A percentile compares a stretch with the other conserved stretches of the same genome.
Evolutionary conservation across 1,140 invertebrate genomes (phyloP).

Genomic region (Phortica variegata): DNA sequence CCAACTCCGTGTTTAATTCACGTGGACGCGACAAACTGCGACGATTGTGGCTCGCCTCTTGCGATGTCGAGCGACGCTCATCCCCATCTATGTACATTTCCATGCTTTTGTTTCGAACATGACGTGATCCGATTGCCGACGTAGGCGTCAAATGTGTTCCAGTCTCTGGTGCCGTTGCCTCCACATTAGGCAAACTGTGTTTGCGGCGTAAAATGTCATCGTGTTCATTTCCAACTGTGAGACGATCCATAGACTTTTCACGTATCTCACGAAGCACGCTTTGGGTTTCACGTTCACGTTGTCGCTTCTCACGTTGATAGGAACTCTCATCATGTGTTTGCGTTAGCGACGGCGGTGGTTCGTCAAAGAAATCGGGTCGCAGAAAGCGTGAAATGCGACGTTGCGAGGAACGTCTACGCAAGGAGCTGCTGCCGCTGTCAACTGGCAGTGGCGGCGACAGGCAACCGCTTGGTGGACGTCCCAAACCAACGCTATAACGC

Average conservation of each 20-base stretch:
- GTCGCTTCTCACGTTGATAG: conserved; percentile 70
- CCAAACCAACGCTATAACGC: conserved; percentile 35
- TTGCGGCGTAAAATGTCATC: conserved; percentile 31
- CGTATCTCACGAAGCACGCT: conserved; percentile 66
- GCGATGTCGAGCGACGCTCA: background rate
- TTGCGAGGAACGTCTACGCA: conserved; percentile 59
- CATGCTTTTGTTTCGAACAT: conserved; percentile 49
- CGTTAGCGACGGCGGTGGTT: conserved; percentile 30
- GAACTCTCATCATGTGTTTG: conserved; percentile 66
- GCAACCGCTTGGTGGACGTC: conserved; percentile 54
- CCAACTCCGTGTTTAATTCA: conserved; percentile 31
- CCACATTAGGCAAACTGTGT: conserved; percentile 39
- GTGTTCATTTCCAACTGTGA: conserved; percentile 7
- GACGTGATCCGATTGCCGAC: conserved; percentile 15
- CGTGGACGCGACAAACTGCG: conserved; percentile 34
- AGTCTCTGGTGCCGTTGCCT: background rate
- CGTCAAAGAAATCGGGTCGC: conserved; percentile 76
- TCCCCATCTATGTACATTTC: conserved; percentile 31
- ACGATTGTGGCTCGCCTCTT: conserved; percentile 14
- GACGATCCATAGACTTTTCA: conserved; percentile 58
- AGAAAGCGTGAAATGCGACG: conserved; percentile 71
- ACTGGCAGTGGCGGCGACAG: conserved; percentile 38
- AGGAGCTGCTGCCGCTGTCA: conserved; percentile 32
- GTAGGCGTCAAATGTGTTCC: background rate
- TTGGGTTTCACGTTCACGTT: conserved; percentile 65